Evolutionary conservation across 2,888 invertebrate species (phyloP).

Genomic region (Cephus rjabovi): DNA sequence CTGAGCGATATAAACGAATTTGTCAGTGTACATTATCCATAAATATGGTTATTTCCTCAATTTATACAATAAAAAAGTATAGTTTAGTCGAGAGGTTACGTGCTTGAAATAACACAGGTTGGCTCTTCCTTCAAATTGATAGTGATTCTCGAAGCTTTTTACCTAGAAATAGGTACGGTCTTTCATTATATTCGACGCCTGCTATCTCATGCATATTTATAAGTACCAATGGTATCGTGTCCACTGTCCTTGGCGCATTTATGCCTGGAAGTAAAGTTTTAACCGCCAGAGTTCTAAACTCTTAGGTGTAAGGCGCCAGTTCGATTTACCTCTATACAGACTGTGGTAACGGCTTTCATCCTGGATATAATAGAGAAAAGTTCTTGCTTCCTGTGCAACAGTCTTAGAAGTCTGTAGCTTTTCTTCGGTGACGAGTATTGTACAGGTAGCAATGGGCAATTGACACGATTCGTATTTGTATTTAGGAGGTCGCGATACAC

Average conservation of each 20-base stretch:
- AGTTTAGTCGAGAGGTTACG: neutral
- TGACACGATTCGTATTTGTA: neutral
- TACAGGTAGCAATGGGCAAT: neutral
- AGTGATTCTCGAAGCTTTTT: neutral
- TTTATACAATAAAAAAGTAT: neutral
- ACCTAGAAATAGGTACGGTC: neutral
- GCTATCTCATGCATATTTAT: neutral
- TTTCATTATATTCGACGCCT: neutral
- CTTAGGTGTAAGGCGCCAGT: neutral
- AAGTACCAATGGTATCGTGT: neutral
- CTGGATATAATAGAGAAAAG: neutral
- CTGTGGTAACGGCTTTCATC: neutral
- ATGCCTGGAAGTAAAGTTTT: neutral
- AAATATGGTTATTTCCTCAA: neutral
- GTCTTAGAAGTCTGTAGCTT: neutral
- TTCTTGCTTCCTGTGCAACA: neutral
- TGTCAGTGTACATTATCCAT: neutral
- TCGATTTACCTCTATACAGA: neutral
- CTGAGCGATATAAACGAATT: neutral
- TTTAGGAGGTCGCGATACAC: neutral
- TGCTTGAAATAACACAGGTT: neutral
- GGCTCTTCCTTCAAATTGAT: neutral
- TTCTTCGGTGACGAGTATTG: neutral
- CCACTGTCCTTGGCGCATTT: neutral
- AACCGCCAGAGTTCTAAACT: neutral